Evolutionary conservation across 2,888 invertebrate species (phyloP), one percentile per base, ranked within the genome.

Genomic region (Melieria crassipennis): DNA sequence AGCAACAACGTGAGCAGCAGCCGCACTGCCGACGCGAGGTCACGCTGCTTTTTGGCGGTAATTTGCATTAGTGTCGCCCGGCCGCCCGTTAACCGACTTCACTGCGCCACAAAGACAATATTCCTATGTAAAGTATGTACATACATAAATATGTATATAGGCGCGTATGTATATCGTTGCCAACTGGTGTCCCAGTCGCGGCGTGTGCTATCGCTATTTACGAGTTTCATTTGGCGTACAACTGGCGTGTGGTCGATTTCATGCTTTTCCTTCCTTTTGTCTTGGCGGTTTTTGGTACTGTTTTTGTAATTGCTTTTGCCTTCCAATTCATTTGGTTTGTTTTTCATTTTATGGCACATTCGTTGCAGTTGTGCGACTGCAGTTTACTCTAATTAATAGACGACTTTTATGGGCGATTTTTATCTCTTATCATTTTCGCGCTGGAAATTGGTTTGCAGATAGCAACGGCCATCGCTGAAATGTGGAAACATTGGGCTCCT

Each of bases 371-470:
- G 30, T 30, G 30, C 30, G 3, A 30, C 69, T 66, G 46, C 56
- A 42, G 46, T 67, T 30, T 73, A 64, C 70, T 67, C 70, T 73
- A 73, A 73, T 73, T 73, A 73, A 73, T 70, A 65, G 66, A 69
- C 65, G 67, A 70, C 70, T 73, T 73, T 70, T 73, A 58, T 66
- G 67, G 58, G 52, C 60, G 73, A 73, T 70, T 67, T 57, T 70
- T 70, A 70, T 70, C 73, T 46, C 67, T 73, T 73, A 73, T 73
- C 73, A 61, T 58, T 57, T 70, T 66, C 60, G 64, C 66, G 58
- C 46, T 63, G 45, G 66, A 62, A 67, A 43, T 50, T 50, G 10
- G n/a, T 50, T 50, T 50, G 43, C 45, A 42, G 11, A 11, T 30
- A 60, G 58, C 4, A 11, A 42, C 62, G 16, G 61, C 61, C 62